Percentiles rank a stretch among this genome's conserved stretches.
phyloP scores from a whole-genome alignment of 2,797 vertebrate species.

The Euthynnus affinis region DNA sequence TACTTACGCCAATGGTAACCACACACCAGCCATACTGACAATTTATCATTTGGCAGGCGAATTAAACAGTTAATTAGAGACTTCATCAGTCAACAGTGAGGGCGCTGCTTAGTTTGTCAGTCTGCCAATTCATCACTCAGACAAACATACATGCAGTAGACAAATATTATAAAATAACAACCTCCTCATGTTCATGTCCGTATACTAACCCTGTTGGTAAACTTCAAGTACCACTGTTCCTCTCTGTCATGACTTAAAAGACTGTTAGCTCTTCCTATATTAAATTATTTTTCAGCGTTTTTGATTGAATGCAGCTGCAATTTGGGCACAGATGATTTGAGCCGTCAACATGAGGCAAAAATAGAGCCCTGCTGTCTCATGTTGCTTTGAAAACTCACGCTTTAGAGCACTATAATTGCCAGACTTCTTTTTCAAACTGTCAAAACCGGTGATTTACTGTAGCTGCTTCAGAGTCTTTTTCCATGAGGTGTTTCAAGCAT shows the following conservation, averaged over 20 bases:
- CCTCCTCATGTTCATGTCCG: neutral
- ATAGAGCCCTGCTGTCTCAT: conserved; percentile 43
- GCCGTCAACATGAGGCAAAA: conserved; percentile 59
- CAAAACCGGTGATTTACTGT: conserved; percentile 50
- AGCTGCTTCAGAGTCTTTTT: conserved; percentile 49
- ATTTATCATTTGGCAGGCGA: conserved; percentile 25
- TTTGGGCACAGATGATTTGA: conserved; percentile 46
- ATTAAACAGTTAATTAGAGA: conserved; percentile 39
- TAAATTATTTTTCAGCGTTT: conserved; percentile 47
- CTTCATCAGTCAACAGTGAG: conserved; percentile 28
- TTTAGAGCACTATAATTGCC: conserved; percentile 35
- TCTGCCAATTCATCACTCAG: neutral
- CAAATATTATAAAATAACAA: neutral
- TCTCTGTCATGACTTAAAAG: conserved; percentile 19
- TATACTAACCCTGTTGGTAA: conserved; percentile 8
- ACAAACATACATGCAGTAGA: neutral
- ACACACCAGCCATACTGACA: neutral
- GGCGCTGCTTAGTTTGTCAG: conserved; percentile 10
- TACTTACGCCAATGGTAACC: neutral
- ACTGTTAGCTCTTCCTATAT: conserved; percentile 6
- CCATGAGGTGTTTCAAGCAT: conserved; percentile 65
- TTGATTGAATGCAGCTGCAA: conserved; percentile 59
- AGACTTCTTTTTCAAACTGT: conserved; percentile 37
- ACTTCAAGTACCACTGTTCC: conserved; percentile 23
- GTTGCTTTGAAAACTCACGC: conserved; percentile 45